These are phyloP conservation scores for Scortum barcoo DNA, from an alignment of 2,113 vertebrate species.

Conservation along the genomic window DNA sequence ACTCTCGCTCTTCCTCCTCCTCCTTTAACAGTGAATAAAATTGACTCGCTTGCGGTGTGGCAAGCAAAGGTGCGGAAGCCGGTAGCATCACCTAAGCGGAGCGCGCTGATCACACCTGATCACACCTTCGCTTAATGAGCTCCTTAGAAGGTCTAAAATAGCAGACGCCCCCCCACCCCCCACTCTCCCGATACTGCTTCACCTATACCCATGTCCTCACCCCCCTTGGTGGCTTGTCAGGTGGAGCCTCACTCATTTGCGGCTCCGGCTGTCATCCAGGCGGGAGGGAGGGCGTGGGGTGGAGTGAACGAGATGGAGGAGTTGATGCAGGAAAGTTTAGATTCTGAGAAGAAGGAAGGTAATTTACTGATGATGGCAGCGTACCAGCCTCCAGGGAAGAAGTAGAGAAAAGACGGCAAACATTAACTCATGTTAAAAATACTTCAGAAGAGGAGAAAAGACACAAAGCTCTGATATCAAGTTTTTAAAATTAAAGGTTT, in stretches of 20 bases:
- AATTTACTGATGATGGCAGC: neutral
- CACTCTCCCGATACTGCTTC: slow-evolving; percentile 49
- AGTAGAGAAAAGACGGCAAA: neutral
- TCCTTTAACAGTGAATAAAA: slow-evolving; percentile 84
- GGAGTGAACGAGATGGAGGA: slow-evolving; percentile 50
- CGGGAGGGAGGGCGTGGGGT: slow-evolving; percentile 46
- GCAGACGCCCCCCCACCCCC: slow-evolving; percentile 62
- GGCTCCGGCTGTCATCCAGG: slow-evolving; percentile 70
- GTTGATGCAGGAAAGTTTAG: slow-evolving; percentile 27
- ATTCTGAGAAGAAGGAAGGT: neutral
- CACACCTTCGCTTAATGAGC: slow-evolving; percentile 91
- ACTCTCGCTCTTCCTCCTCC: slow-evolving; percentile 43
- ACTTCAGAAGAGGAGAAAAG: neutral
- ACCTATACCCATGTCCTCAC: slow-evolving; percentile 58
- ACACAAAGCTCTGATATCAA: no score
- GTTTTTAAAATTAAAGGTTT: no score
- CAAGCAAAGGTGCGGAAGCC: slow-evolving; percentile 81
- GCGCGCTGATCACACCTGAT: slow-evolving; percentile 88
- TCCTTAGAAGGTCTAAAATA: slow-evolving; percentile 89
- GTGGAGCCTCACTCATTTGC: slow-evolving; percentile 86
- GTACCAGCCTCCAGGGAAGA: neutral
- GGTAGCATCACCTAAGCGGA: slow-evolving; percentile 77
- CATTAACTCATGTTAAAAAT: neutral
- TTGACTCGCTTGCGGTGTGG: slow-evolving; percentile 72
- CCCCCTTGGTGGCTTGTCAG: slow-evolving; percentile 80